Base-by-base conservation (phyloP, 2,797 vertebrate genomes). In the Australoheros facetus region DNA sequence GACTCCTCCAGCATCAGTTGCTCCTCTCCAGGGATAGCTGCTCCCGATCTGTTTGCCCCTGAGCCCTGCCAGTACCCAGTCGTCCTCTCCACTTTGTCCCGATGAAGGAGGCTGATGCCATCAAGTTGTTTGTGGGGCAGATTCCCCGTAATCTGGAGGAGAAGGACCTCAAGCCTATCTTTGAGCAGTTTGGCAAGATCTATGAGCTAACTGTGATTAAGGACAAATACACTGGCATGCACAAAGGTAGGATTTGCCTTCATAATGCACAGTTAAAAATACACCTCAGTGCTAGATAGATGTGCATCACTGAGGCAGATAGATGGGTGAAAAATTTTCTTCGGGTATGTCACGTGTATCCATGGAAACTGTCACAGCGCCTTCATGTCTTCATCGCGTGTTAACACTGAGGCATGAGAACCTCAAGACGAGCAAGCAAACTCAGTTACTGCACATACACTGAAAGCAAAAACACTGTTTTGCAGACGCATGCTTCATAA, bases 201-300 rank as follows among this genome's bases (percentile, higher is more conserved):
- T 96, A 96, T 77, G 96, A 96, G 88, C 92, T 96, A 78, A 96
- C 96, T 34, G 96, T 96, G 90, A 96, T 96, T 86, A 96, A 96
- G 92, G 96, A 96, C 94, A 96, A 96, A 94, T 96, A 96, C 94
- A 96, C 96, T 14, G 96, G 96, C 86, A 96, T 96, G 95, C 96
- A 96, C 93, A 96, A 96, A 96, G 96, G 96, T 96, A 88, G 78
- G 90, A 84, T 56, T 85, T 51, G 53, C 48, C 83, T 14, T 82
- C 78, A 32, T 81, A 74, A 87, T 82, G 80, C 79, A 87, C 26
- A 51, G 64, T 69, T 69, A n/a, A 51, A 51, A 80, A 69, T 58
- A 80, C 51, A 55, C 60, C 45, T 42, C 12, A 56, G 80, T 57
- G 7, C 54, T 72, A 30, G 80, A 79, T 32, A 79, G 71, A 73